Base-by-base conservation (phyloP, 2,797 vertebrate genomes). In the Spondyliosoma cantharus region DNA sequence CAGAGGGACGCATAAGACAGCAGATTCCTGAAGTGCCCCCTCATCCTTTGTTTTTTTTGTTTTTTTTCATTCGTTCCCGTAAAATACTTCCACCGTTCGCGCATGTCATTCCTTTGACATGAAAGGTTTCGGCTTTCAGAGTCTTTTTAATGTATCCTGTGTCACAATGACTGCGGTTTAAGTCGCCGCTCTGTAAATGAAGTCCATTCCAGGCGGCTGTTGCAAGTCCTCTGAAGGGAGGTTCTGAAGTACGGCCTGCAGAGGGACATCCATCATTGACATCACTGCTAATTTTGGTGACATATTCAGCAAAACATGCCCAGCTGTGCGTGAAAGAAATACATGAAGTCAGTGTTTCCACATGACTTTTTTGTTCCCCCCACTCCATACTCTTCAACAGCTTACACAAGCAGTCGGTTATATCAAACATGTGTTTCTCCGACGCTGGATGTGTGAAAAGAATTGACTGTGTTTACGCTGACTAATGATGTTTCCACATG, bases 211-310 rank as follows among this genome's bases (percentile, higher is more conserved):
- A 82, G 77, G 83, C 78, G 81, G 84, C 83, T 27, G 81, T 62
- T 71, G 61, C 83, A 78, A 45, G 61, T 83, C 81, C 43, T 86
- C 74, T 77, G 72, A 81, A 71, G 69, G 66, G 75, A 82, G 80
- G 77, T 60, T 85, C 68, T 83, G 84, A 71, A 80, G 81, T 22
- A 37, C 7, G n/a, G 74, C 70, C 78, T 84, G 80, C 83, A n/a
- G 59, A 62, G 74, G 86, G 81, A 92, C 90, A 90, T 93, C 87
- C 88, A 87, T 94, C 93, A 88, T 71, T 90, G 87, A 92, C 87
- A 90, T 93, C 88, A 81, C 68, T 29, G 82, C 87, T 91, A 85
- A 92, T 92, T 87, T 86, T 53, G 74, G 86, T 92, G 89, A 93
- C 93, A 91, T 60, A 86, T 79, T 89, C 69, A 0, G 71, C 80